Evolutionary conservation across 2,113 vertebrate genomes (phyloP), one percentile per base, ranked within the genome.

Genomic region (Psittacula cyanocephala): DNA sequence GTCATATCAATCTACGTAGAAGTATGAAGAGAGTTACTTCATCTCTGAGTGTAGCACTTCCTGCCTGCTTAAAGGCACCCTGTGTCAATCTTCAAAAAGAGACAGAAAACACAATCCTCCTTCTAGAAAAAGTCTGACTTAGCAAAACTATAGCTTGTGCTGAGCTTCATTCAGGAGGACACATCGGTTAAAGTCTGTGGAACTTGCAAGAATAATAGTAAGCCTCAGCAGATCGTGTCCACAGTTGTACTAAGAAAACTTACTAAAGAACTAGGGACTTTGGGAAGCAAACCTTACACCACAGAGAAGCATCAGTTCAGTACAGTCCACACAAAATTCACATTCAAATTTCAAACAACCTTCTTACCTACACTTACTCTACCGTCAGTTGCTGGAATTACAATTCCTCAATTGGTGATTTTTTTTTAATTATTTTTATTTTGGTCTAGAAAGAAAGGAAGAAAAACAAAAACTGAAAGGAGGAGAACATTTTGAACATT

Each of bases 341-440:
- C 22, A 35, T n/a, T 50, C 29, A 80, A 11, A 76, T 89, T 46
- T 71, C 41, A 79, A 55, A 44, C 6, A 27, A n/a, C 1, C 12
- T 52, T 67, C 46, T 76, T 57, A 28, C 35, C 16, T 55, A 33
- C 13, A 12, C 29, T 67, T 39, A 39, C 3, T 47, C n/a, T 70
- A 19, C 15, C 49, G 22, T 24, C 2, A 0, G 10, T 53, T 79
- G 14, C 28, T 65, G 46, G 17, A 75, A 69, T 35, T 9, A 27
- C 6, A 43, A 0, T 74, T 70, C 14, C 24, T 65, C 24, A 31
- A 2, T 2, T n/a, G 7, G 7, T 2, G 33, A 23, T 22, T 28
- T 35, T 39, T 33, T 31, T 31, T 37, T 37, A 12, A 23, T 29
- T 76, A 6, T 24, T 39, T 39, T 25, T 22, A 5, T 79, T 76